A percentile compares a stretch with the other conserved stretches of the same genome.
Evolutionary conservation across 2,113 vertebrate genomes (phyloP).

Genomic region (Tretioscincus oriximinensis): DNA sequence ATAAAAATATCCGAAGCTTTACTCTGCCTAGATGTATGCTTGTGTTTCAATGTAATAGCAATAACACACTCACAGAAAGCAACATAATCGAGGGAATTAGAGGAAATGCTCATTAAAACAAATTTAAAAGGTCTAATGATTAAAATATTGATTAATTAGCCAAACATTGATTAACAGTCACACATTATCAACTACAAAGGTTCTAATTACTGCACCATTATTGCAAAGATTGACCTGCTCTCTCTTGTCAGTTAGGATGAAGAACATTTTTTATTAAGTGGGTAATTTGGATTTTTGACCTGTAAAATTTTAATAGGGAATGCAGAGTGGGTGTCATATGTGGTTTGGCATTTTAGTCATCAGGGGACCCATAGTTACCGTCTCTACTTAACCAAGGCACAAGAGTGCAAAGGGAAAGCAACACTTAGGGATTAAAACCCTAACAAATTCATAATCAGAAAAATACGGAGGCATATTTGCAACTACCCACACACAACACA

Average conservation of each 20-base stretch:
- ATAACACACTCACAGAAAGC: constrained; percentile 76
- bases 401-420: constrained; percentile 72
- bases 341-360: constrained; percentile 93
- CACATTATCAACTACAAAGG: constrained; percentile 93
- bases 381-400: constrained; percentile 90
- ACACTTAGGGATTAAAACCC: constrained; percentile 71
- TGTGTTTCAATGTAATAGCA: constrained; percentile 79
- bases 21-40: constrained; percentile 56
- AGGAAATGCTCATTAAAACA: constrained; percentile 93
- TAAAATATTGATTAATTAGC: constrained; percentile 99
- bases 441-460: constrained; percentile 36
- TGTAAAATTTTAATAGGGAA: constrained; percentile 99
- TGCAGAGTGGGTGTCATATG: constrained; percentile 83
- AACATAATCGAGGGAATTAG: constrained; percentile 87
- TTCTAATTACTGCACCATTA: constrained; percentile 93
- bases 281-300: constrained; percentile 98
- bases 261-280: constrained; percentile 95
- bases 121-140: constrained; percentile 95
- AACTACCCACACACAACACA: no score
- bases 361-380: constrained; percentile 85
- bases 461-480: constrained; percentile 19
- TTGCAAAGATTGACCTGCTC: constrained; percentile 89
- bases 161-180: constrained; percentile 98
- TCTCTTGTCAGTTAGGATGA: constrained; percentile 92
- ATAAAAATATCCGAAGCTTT: constrained; percentile 36